Conservation (phyloP, 2,888 invertebrate species). For the Pammene fasciana region DNA sequence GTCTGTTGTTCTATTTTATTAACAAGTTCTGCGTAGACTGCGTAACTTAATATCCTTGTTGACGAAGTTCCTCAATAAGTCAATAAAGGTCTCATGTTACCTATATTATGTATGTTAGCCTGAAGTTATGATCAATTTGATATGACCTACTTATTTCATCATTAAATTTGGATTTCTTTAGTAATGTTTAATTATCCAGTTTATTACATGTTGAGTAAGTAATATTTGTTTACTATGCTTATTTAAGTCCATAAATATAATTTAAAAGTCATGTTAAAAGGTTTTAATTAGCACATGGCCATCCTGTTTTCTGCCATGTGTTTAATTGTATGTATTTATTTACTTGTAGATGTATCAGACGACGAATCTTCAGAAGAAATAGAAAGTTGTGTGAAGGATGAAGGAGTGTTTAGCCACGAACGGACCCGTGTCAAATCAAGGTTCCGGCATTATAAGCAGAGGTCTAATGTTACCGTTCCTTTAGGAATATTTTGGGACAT, state of each 20-base stretch:
- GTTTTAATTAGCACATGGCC: background rate
- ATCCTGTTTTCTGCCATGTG: background rate
- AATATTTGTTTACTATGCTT: background rate
- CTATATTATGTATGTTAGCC: background rate
- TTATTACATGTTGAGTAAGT: background rate
- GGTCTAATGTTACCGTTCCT: conserved; percentile 71
- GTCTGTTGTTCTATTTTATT: conserved; percentile 43
- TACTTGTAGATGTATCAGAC: conserved; percentile 68
- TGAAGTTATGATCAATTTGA: conserved; percentile 3
- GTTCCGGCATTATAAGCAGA: conserved; percentile 70
- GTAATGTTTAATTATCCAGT: background rate
- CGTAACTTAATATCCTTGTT: conserved; percentile 22
- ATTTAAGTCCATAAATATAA: background rate
- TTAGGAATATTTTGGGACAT: conserved; percentile 97
- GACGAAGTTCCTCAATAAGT: background rate
- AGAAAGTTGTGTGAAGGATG: conserved; percentile 60
- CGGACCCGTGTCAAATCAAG: conserved; percentile 70
- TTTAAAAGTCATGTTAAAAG: background rate
- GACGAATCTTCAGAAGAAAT: conserved; percentile 73
- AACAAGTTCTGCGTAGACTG: conserved; percentile 1
- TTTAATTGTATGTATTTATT: conserved; percentile 29
- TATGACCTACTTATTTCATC: conserved; percentile 20
- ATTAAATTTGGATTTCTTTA: background rate
- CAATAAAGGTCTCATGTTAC: background rate
- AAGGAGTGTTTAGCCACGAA: conserved; percentile 62